Percentiles rank a stretch among this genome's conserved stretches.
Conservation (phyloP, 2,797 vertebrate genomes). For the Petrocephalus schoutedeni region DNA sequence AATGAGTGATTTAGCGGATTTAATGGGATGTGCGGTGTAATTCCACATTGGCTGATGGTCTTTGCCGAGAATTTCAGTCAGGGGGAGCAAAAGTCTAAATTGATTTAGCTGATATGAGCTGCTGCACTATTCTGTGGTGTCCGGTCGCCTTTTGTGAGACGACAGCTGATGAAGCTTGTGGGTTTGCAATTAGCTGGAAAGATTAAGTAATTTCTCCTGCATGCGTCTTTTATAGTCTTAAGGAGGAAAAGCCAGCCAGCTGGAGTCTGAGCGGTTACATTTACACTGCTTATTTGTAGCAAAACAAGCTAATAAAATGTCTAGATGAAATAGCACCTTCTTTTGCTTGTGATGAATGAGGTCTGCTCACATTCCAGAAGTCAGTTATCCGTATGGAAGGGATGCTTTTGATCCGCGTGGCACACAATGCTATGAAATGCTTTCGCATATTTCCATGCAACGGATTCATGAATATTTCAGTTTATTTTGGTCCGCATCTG, state of each 20-base stretch:
- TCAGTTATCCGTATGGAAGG: background rate
- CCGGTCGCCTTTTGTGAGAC: slow-evolving; percentile 23
- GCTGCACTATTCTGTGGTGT: slow-evolving; percentile 31
- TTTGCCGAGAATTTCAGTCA: slow-evolving; percentile 37
- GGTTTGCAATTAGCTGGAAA: slow-evolving; percentile 24
- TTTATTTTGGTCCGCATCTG: slow-evolving; percentile 12
- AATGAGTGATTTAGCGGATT: slow-evolving; percentile 34
- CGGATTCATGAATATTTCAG: slow-evolving; percentile 15
- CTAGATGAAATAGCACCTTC: background rate
- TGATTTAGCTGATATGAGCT: slow-evolving; percentile 37
- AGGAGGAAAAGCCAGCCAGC: background rate
- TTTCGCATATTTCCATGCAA: background rate
- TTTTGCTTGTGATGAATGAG: background rate
- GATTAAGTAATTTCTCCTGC: slow-evolving; percentile 25
- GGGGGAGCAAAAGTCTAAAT: slow-evolving; percentile 41
- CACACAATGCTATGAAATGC: background rate
- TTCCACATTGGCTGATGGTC: slow-evolving; percentile 24
- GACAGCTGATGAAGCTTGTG: slow-evolving; percentile 24
- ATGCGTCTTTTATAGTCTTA: background rate
- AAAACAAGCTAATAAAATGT: background rate
- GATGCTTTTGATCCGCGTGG: background rate
- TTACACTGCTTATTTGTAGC: background rate
- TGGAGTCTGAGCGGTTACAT: background rate
- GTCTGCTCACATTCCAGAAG: background rate
- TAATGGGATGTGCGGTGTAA: slow-evolving; percentile 45